Evolutionary conservation across 2,113 vertebrate genomes (phyloP).

Genomic region (Dasyornis broadbenti): DNA sequence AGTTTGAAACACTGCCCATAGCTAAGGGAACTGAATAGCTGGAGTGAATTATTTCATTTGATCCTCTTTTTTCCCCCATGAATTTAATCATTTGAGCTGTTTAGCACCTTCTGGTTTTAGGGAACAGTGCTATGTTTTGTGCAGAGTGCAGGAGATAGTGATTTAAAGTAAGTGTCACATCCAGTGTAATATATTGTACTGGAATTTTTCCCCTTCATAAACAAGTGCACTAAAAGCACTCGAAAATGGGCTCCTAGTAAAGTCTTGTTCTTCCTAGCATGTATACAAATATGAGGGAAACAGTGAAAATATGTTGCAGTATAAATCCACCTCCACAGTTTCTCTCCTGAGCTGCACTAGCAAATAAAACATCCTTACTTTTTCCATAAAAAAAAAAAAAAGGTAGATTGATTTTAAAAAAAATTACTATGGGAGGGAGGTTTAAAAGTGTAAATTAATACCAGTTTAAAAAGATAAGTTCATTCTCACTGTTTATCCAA

Average conservation of each 20-base stretch:
- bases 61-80: neutral
- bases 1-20: neutral
- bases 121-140: neutral
- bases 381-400: neutral
- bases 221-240: neutral
- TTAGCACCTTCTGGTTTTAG: neutral
- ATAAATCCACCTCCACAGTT: neutral
- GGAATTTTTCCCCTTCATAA: neutral
- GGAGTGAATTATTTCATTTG: neutral
- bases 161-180: neutral
- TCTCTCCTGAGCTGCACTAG: neutral
- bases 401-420: neutral
- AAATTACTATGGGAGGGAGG: accelerated
- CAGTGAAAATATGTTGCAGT: neutral
- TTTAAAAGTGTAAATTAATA: neutral
- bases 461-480: neutral
- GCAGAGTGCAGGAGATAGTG: neutral
- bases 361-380: neutral
- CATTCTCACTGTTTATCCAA: neutral
- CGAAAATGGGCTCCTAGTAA: neutral
- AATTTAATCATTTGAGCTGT: neutral
- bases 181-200: neutral
- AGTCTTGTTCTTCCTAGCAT: neutral
- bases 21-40: neutral
- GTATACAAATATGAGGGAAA: neutral